Evolutionary conservation across 2,797 vertebrate species (phyloP).

Genomic region (Amazonetta brasiliensis): DNA sequence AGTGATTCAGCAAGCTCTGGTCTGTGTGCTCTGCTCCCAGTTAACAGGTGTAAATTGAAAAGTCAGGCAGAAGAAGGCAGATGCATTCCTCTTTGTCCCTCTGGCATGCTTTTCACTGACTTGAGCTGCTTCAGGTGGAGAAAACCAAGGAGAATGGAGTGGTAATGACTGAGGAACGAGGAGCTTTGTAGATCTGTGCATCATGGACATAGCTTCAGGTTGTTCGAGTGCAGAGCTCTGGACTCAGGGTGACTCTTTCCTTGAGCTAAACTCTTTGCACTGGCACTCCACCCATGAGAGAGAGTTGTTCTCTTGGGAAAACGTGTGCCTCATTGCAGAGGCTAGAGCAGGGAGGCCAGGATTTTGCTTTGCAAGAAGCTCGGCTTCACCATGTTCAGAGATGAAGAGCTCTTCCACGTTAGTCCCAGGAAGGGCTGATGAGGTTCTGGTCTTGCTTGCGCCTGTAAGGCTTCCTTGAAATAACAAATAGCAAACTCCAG

Average conservation of each 20-base stretch:
- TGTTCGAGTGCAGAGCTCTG: not conserved
- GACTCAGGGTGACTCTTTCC: not conserved
- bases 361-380: not conserved
- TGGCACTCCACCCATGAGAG: rapidly evolving
- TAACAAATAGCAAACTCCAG: not conserved
- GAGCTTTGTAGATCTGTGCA: not conserved
- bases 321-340: not conserved
- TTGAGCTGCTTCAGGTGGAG: not conserved
- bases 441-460: not conserved
- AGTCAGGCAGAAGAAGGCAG: not conserved
- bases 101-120: not conserved
- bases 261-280: not conserved
- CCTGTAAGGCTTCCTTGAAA: not conserved
- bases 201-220: not conserved
- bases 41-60: not conserved
- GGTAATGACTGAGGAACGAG: not conserved
- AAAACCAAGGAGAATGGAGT: not conserved
- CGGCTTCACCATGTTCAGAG: not conserved
- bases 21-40: not conserved
- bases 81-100: not conserved
- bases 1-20: not conserved
- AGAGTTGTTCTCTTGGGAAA: not conserved
- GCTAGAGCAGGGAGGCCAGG: not conserved
- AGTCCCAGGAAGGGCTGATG: rapidly evolving
- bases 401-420: not conserved